phyloP scores from a whole-genome alignment of 2,113 vertebrate genomes.

The Elephas maximus region DNA sequence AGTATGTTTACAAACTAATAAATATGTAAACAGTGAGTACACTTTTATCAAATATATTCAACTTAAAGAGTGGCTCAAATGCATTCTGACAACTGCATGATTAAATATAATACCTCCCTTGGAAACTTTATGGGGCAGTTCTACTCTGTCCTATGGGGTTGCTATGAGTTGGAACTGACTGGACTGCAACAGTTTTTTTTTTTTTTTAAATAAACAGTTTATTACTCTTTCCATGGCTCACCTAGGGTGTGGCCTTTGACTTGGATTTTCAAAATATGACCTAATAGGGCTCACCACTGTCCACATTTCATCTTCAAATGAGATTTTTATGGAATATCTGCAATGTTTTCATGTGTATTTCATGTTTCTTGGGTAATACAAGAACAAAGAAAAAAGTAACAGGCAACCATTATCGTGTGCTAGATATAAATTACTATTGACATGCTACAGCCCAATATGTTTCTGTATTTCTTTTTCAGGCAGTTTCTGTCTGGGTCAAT shows the following conservation, averaged over 20 bases:
- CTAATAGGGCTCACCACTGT: not conserved
- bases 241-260: not conserved
- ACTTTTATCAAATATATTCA: not conserved
- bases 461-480: not conserved
- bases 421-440: not conserved
- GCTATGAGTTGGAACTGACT: too few relatives aligned
- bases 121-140: too few relatives aligned
- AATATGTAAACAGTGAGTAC: not conserved
- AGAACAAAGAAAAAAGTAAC: not conserved
- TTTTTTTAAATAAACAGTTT: not conserved
- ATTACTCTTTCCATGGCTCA: not conserved
- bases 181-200: too few relatives aligned
- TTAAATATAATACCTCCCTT: not conserved
- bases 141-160: too few relatives aligned
- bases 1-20: not conserved
- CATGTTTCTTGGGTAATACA: not conserved
- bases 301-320: conserved; percentile 40
- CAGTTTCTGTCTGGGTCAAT: not conserved
- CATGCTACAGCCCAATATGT: not conserved
- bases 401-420: not conserved
- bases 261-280: conserved; percentile 47
- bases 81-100: not conserved
- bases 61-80: not conserved
- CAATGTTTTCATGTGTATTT: not conserved
- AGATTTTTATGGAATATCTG: not conserved